Evolutionary conservation across 2,888 invertebrate species (phyloP).

Genomic region (Nemapogon koenigi): DNA sequence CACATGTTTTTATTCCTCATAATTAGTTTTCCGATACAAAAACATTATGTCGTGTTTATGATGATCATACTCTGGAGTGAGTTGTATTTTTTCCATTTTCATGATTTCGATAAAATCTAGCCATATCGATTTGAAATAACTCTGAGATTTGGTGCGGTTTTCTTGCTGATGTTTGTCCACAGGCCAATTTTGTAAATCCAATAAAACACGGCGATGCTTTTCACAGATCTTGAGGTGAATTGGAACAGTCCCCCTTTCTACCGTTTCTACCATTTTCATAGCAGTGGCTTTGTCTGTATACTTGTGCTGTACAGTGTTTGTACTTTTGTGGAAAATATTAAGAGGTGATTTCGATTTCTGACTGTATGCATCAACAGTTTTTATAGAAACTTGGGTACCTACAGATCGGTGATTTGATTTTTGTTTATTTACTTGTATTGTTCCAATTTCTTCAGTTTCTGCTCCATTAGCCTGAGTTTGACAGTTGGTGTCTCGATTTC

Average conservation of each 20-base stretch:
- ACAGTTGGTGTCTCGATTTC: too few relatives aligned
- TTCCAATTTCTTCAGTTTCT: too few relatives aligned
- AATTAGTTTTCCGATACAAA: slow-evolving; percentile 27
- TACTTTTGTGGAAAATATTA: neutral
- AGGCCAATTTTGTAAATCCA: slow-evolving; percentile 1
- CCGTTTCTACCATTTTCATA: neutral
- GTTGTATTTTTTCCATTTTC: slow-evolving; percentile 34
- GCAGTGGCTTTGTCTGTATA: neutral
- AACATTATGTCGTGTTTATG: slow-evolving; percentile 21
- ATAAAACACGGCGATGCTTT: neutral
- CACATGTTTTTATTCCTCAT: slow-evolving; percentile 16
- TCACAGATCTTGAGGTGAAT: neutral
- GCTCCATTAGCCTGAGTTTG: too few relatives aligned
- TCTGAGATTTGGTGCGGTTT: slow-evolving; percentile 14
- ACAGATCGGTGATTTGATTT: too few relatives aligned
- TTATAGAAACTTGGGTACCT: neutral
- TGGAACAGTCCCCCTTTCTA: neutral
- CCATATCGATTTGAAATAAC: slow-evolving; percentile 21
- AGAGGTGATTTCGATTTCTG: neutral
- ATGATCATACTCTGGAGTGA: slow-evolving; percentile 23
- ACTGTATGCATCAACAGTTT: neutral
- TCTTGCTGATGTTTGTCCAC: neutral
- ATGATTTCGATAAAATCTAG: slow-evolving; percentile 22
- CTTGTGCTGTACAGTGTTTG: neutral
- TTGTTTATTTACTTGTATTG: too few relatives aligned